Evolutionary conservation across 2,113 vertebrate genomes (phyloP).

Genomic region (Stigmatopora argus): DNA sequence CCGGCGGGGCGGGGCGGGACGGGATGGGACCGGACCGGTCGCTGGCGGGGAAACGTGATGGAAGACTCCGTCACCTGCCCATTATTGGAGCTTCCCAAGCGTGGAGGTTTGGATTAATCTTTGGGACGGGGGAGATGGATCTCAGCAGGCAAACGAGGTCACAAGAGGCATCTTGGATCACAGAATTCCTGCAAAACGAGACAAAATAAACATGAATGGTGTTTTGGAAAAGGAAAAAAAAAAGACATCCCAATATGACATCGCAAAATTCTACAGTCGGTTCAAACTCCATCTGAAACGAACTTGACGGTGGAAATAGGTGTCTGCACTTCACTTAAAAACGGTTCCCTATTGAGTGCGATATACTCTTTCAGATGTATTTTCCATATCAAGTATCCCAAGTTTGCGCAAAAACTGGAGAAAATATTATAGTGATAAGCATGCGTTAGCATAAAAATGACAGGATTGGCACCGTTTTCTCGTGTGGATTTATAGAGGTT

Average conservation of each 20-base stretch:
- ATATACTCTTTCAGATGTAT: too few species aligned
- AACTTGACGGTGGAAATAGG: too few species aligned
- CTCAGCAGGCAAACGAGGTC: slow-evolving; percentile 45
- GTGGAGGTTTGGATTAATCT: slow-evolving; percentile 27
- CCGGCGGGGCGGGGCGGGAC: too few species aligned
- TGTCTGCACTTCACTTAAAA: too few species aligned
- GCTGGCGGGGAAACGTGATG: slow-evolving; percentile 48
- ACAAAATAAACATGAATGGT: neutral
- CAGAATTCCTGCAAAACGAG: slow-evolving; percentile 35
- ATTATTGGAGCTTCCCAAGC: slow-evolving; percentile 52
- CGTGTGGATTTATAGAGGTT: slow-evolving; percentile 51
- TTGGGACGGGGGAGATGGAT: slow-evolving; percentile 54
- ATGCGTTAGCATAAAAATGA: slow-evolving; percentile 27
- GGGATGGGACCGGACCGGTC: slow-evolving; percentile 54
- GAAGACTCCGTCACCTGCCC: slow-evolving; percentile 66
- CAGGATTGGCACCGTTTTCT: slow-evolving; percentile 14
- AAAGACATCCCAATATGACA: too few species aligned
- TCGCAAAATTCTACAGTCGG: too few species aligned
- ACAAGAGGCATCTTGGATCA: slow-evolving; percentile 62
- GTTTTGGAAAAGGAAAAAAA: too few species aligned
- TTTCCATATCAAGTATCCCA: too few species aligned
- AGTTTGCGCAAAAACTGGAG: too few species aligned
- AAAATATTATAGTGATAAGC: too few species aligned
- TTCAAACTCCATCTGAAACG: too few species aligned
- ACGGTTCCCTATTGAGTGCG: too few species aligned